Base-by-base conservation (phyloP, 2,797 vertebrate genomes). In the Antrozous pallidus region DNA sequence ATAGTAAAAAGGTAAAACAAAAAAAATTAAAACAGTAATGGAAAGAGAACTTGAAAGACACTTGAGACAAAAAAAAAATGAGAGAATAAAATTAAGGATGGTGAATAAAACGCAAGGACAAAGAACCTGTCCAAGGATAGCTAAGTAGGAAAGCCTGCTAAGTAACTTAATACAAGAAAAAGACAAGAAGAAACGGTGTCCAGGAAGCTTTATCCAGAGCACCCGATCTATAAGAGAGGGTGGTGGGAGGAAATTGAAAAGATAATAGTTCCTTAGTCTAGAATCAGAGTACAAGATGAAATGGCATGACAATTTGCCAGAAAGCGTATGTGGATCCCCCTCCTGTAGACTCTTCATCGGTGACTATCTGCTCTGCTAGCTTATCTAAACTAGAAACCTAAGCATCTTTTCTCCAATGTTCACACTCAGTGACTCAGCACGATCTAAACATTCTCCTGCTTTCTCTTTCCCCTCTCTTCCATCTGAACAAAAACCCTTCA, bases 391-490 rank as follows among this genome's bases (percentile, higher is more conserved):
- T 47, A n/a, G 38, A 91, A 71, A 75, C 11, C 12, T 18, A 38
- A 10, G 51, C 3, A 33, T 14, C 36, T 33, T 47, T 78, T 12
- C 49, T 9, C 69, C 42, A 9, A 11, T 47, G 33, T 8, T 91
- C 31, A 63, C 18, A 3, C 31, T 40, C n/a, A 77, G 40, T 0
- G 3, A 45, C 31, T 63, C 47, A 31, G 49, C 8, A n/a, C 2
- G 7, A 28, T 14, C 2, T 20, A 14, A 2, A 20, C 3, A 0
- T 2, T 36, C n/a, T n/a, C 10, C 11, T 51, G 31, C 24, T 16
- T 40, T 8, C 12, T 24, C 20, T 82, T 20, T 4, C 51, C 38
- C 61, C 4, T 42, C 11, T 31, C 7, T n/a, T 36, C 11, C 13
- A n/a, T 45, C 11, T 63, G 8, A 6, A 40, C 7, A 11, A 33